Evolutionary conservation across 2,888 invertebrate genomes (phyloP), one percentile per base, ranked within the genome.

Genomic region (Noctua fimbriata): DNA sequence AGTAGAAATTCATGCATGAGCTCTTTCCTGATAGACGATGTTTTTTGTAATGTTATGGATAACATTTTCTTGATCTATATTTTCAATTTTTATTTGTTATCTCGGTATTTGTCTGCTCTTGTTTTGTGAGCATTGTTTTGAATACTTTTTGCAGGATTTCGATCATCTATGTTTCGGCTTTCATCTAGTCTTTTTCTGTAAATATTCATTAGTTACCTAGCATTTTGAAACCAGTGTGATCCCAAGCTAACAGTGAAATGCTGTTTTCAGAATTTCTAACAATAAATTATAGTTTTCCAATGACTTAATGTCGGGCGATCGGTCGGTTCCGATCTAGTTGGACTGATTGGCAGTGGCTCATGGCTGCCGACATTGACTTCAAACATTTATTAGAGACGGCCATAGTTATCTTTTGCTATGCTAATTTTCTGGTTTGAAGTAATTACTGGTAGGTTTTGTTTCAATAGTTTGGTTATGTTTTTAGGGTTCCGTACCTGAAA

Each of bases 251-350:
- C 49, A 73, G 55, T 41, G 58, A 55, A 78, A 78, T 71, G 24
- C 24, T 74, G 44, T 60, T 82, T 70, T 69, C 55, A 77, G 28
- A 81, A 81, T 88, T 87, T 87, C 86, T 60, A 85, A 84, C 79
- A 80, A 83, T 87, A 87, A 86, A 89, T 87, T 84, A 84, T 78
- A 73, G 86, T 88, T 87, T 87, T 82, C 78, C 81, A 82, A 82
- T 82, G 82, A 83, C 74, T 84, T 78, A 87, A 82, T 78, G 85
- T 73, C 72, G 69, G 69, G 76, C 71, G 85, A 88, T 86, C 81
- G 83, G 89, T 90, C 87, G 78, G 84, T 85, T 84, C 84, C 85
- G 74, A 85, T 78, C 84, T 69, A 85, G 75, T 76, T 76, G 67
- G 67, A 69, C n/a, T n/a, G 65, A 63, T 75, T 77, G 74, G 58